phyloP scores from a whole-genome alignment of 2,888 invertebrate genomes.

The Cotesia congregata region DNA sequence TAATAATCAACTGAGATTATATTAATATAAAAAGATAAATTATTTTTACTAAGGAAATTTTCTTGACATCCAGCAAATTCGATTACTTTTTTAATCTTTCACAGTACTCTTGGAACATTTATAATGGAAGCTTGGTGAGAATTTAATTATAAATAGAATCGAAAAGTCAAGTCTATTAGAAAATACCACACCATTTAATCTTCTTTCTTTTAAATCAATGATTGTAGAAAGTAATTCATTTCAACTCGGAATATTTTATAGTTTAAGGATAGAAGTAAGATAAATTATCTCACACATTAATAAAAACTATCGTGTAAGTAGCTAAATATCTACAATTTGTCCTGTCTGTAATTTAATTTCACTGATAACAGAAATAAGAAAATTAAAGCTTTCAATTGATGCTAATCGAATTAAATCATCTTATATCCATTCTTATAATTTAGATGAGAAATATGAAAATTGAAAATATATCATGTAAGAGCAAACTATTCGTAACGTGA shows the following conservation, averaged over 20 bases:
- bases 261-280: background rate
- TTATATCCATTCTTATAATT: too few species aligned
- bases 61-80: constrained; percentile 30
- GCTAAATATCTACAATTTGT: too few species aligned
- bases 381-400: too few species aligned
- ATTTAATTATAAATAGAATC: constrained; percentile 37
- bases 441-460: too few species aligned
- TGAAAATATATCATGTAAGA: too few species aligned
- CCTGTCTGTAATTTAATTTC: too few species aligned
- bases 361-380: too few species aligned
- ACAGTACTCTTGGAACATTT: constrained; percentile 30
- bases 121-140: constrained; percentile 24
- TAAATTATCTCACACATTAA: too few species aligned
- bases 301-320: too few species aligned
- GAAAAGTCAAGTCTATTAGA: background rate
- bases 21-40: background rate
- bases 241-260: background rate
- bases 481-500: too few species aligned
- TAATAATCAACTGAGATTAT: too few species aligned
- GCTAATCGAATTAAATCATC: too few species aligned
- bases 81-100: constrained; percentile 27
- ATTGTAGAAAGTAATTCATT: background rate
- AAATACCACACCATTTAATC: background rate
- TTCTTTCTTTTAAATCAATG: background rate
- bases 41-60: constrained; percentile 7